Conservation (phyloP, 2,113 vertebrate genomes). For the Scopus umbretta region DNA sequence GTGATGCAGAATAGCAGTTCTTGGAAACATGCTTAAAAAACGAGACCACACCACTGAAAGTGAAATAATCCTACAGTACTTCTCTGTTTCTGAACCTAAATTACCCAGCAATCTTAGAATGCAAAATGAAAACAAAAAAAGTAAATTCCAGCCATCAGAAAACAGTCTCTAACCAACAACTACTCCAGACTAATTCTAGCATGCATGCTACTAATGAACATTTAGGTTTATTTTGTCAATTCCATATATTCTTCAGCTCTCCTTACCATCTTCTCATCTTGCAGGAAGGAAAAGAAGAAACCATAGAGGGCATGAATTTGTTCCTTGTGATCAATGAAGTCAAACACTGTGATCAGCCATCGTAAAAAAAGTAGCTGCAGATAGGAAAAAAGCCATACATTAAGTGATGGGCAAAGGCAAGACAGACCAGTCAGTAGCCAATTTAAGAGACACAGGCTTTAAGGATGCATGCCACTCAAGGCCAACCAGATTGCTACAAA, state of each 20-base stretch:
- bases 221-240: neutral
- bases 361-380: constrained; percentile 85
- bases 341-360: constrained; percentile 91
- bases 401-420: neutral
- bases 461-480: neutral
- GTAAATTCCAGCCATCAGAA: neutral
- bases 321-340: constrained; percentile 88
- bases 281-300: constrained; percentile 88
- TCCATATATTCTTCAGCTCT: neutral
- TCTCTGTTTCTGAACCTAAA: neutral
- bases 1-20: neutral
- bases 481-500: neutral
- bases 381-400: neutral
- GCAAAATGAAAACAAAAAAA: neutral
- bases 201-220: neutral
- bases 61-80: neutral
- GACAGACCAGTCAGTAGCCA: neutral
- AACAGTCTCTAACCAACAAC: neutral
- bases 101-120: neutral
- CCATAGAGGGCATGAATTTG: constrained; percentile 86
- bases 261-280: constrained; percentile 86
- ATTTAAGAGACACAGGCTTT: neutral
- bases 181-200: neutral
- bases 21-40: neutral
- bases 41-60: neutral